These are phyloP conservation scores for Pipa parva DNA, from an alignment of 2,113 vertebrate genomes.

Conservation along the genomic window DNA sequence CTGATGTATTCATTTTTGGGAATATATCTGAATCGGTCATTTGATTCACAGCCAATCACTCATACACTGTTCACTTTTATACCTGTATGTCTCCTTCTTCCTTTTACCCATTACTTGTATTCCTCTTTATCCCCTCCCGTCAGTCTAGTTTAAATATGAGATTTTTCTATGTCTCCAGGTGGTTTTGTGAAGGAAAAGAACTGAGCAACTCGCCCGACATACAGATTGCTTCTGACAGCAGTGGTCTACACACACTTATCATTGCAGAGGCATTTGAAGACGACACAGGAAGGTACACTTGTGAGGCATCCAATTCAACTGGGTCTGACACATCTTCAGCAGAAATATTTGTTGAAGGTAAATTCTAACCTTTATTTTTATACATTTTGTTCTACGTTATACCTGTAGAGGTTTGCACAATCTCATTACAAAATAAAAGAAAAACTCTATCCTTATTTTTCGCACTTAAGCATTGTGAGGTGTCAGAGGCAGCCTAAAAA, in stretches of 20 bases:
- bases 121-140: not conserved
- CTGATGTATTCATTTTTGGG: slow-evolving; percentile 11
- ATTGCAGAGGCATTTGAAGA: slow-evolving; percentile 96
- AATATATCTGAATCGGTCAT: slow-evolving; percentile 23
- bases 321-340: slow-evolving; percentile 92
- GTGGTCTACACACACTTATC: slow-evolving; percentile 79
- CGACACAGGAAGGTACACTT: slow-evolving; percentile 95
- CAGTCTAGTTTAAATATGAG: slow-evolving; percentile 22
- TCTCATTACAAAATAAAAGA: too few relatives aligned
- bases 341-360: slow-evolving; percentile 97
- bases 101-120: not conserved
- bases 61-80: not conserved
- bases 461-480: too few relatives aligned
- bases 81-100: not conserved
- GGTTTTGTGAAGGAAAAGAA: slow-evolving; percentile 96
- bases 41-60: slow-evolving; percentile 19
- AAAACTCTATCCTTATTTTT: too few relatives aligned
- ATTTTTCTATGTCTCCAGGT: slow-evolving; percentile 64
- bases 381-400: too few relatives aligned
- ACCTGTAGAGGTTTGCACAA: too few relatives aligned
- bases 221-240: slow-evolving; percentile 76
- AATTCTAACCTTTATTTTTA: too few relatives aligned
- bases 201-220: slow-evolving; percentile 87
- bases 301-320: slow-evolving; percentile 83
- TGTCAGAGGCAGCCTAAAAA: too few relatives aligned